Evolutionary conservation across 2,797 vertebrate species (phyloP).

Genomic region (Artibeus lituratus): DNA sequence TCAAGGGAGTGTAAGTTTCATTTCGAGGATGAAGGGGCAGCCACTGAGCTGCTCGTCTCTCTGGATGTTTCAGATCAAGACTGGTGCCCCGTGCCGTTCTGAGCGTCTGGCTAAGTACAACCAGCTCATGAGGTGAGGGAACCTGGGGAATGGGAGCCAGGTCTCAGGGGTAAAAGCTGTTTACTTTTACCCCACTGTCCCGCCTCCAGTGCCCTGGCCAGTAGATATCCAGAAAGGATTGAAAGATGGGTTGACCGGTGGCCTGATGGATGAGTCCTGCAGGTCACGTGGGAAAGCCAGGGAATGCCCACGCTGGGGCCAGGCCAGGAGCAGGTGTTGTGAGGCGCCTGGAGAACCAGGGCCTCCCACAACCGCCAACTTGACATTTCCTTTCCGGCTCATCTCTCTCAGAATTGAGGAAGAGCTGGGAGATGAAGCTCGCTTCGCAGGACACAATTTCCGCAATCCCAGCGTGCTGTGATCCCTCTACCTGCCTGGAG

Average conservation of each 20-base stretch:
- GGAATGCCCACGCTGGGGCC: neutral
- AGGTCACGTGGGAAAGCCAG: neutral
- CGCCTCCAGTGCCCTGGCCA: neutral
- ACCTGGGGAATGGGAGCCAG: neutral
- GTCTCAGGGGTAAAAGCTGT: neutral
- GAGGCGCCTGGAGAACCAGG: neutral
- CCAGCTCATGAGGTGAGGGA: constrained; percentile 93
- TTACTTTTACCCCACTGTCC: neutral
- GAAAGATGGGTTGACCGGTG: neutral
- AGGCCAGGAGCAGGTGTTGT: neutral
- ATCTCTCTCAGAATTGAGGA: constrained; percentile 91
- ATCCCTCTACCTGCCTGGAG: constrained; percentile 67
- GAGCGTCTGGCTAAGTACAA: constrained; percentile 96
- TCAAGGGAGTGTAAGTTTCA: neutral
- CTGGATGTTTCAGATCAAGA: constrained; percentile 89
- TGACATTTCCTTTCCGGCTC: constrained; percentile 27
- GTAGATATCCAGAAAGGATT: neutral
- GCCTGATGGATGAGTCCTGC: neutral
- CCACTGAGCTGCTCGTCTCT: constrained; percentile 47
- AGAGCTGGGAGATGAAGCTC: constrained; percentile 93
- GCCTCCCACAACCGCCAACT: neutral
- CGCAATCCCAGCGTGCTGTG: constrained; percentile 94
- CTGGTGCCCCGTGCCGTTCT: constrained; percentile 94
- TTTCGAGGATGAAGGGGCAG: neutral
- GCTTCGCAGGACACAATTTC: constrained; percentile 94